Conservation (phyloP, 2,113 vertebrate species). For the Limanda limanda region DNA sequence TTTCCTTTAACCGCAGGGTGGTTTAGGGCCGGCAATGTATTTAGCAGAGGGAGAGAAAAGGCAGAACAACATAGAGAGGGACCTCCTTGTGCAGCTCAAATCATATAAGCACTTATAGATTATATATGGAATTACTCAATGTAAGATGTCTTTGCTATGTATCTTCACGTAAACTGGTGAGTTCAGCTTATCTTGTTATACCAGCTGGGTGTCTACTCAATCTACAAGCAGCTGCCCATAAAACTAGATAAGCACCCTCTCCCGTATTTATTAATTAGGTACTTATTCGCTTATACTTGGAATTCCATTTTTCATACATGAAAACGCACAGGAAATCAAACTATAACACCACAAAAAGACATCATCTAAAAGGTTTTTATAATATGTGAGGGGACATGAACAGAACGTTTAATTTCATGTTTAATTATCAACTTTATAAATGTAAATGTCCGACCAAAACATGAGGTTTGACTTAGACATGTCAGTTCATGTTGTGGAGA, state of each 20-base stretch:
- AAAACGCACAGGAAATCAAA: not conserved
- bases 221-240: not conserved
- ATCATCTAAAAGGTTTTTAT: not conserved
- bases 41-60: conserved; percentile 49
- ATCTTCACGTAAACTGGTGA: not conserved
- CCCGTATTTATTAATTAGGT: not conserved
- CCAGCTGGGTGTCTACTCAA: not conserved
- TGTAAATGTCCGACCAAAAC: too few species aligned
- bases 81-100: not conserved
- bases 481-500: too few species aligned
- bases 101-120: not conserved
- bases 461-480: too few species aligned
- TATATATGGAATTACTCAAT: not conserved
- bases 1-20: conserved; percentile 68
- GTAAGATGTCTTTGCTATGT: not conserved
- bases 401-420: too few species aligned
- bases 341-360: not conserved
- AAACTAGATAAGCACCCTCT: not conserved
- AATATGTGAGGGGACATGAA: not conserved
- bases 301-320: not conserved
- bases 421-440: too few species aligned
- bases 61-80: conserved; percentile 13
- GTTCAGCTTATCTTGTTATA: not conserved
- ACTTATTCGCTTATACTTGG: not conserved
- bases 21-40: conserved; percentile 66